Conservation (phyloP, 1,140 invertebrate species). For the Ruditapes philippinarum region DNA sequence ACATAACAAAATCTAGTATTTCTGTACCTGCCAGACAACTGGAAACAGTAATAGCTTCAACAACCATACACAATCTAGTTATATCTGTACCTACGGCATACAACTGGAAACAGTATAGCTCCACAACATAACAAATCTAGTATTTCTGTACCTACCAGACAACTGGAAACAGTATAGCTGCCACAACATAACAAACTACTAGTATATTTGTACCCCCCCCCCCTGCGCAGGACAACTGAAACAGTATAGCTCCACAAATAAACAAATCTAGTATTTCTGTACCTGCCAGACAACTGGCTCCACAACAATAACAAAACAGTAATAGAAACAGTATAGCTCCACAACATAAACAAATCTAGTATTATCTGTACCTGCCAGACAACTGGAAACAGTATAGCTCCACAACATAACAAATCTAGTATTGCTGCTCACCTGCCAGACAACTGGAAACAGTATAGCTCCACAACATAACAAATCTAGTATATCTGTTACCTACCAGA, state of each 20-base stretch:
- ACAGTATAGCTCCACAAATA: constrained; percentile 98
- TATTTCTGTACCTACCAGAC: too few relatives aligned
- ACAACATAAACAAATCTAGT: too few relatives aligned
- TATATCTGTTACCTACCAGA: too few relatives aligned
- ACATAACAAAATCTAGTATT: constrained; percentile 97
- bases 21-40: too few relatives aligned
- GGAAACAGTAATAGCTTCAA: too few relatives aligned
- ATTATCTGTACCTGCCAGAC: constrained; percentile 90
- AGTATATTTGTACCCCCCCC: too few relatives aligned
- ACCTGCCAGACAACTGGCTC: constrained; percentile 95
- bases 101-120: too few relatives aligned
- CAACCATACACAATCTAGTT: too few relatives aligned
- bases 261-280: constrained; percentile 93
- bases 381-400: constrained; percentile 98
- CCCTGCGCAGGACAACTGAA: too few relatives aligned
- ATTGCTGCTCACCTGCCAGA: background rate
- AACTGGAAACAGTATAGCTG: background rate
- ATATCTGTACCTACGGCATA: background rate
- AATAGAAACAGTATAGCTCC: constrained; percentile 98
- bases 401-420: constrained; percentile 98
- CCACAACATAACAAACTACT: too few relatives aligned
- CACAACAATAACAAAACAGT: too few relatives aligned
- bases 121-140: background rate
- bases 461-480: background rate
- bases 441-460: constrained; percentile 8